Evolutionary conservation across 2,797 vertebrate genomes (phyloP).

Genomic region (Manis javanica): DNA sequence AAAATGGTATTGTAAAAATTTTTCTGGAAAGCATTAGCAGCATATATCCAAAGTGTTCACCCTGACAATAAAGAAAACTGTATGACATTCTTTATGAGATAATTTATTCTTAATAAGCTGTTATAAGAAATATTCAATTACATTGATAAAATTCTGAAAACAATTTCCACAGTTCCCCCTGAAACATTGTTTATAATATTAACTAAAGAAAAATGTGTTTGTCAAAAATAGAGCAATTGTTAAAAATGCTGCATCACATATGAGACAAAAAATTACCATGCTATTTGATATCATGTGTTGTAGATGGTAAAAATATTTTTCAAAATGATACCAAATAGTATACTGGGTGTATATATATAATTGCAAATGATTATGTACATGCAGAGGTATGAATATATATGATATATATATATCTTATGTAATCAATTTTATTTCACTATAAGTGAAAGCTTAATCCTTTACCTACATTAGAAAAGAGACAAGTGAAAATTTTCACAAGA

Average conservation of each 20-base stretch:
- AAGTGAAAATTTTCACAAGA: background rate
- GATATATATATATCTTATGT: background rate
- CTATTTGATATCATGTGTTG: background rate
- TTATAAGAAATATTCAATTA: background rate
- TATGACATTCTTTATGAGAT: background rate
- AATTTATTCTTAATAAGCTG: background rate
- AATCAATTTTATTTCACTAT: background rate
- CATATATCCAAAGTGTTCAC: background rate
- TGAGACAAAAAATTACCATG: background rate
- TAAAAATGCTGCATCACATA: background rate
- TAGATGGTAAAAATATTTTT: background rate
- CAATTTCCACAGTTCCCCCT: background rate
- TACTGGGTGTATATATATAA: background rate
- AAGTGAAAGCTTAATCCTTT: background rate
- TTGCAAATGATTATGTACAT: background rate
- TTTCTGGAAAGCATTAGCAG: background rate
- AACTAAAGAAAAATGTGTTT: background rate
- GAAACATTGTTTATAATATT: background rate
- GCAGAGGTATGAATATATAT: background rate
- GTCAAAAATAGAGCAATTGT: background rate
- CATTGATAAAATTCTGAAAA: background rate
- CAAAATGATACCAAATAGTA: background rate
- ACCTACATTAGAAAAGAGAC: background rate
- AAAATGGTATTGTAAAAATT: background rate
- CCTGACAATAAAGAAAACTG: background rate